Evolutionary conservation across 1,140 invertebrate species (phyloP), one percentile per base, ranked within the genome.

Genomic region (Drosophila miranda): DNA sequence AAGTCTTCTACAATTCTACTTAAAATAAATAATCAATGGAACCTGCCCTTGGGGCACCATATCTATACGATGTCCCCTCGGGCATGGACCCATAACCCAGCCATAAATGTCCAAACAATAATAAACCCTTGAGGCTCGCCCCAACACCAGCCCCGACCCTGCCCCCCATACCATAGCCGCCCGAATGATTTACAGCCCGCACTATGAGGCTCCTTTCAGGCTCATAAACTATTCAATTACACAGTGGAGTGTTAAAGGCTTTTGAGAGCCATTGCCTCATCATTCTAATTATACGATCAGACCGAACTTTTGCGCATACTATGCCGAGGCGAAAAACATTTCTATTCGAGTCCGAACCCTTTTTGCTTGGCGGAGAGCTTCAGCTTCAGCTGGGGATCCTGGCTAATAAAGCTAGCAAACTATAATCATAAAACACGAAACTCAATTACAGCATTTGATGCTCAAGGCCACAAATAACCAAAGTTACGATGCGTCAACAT

Each of bases 401-500:
- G 11, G 59, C 70, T 56, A 74, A 74, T 74, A 74, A 74, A 74
- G 71, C 70, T 59, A 41, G 61, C 44, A n/a, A 57, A 45, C 49
- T 61, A 75, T 78, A 75, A 75, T 69, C 82, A 87, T 87, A 87
- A 87, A 87, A 87, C 78, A 87, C 75, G 86, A 84, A 87, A 87
- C 82, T 88, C 82, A 87, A 87, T 87, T 87, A 87, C 82, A 86
- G 73, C 82, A 69, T 87, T 87, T 87, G 82, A 66, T 76, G 82
- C 82, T 87, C 78, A 87, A 87, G 82, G 82, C 82, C 82, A 87
- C 83, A 86, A 86, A 86, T 83, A 82, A 88, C 75, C 59, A 55
- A 88, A 76, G 83, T 87, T 87, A 87, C 78, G 83, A 88, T 87
- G 75, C 82, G 83, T 87, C 82, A 87, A 87, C 81, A 87, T 71